A percentile compares a stretch with the other conserved stretches of the same genome.
phyloP scores from a whole-genome alignment of 2,888 invertebrate genomes.

The Drosophila borborema region DNA sequence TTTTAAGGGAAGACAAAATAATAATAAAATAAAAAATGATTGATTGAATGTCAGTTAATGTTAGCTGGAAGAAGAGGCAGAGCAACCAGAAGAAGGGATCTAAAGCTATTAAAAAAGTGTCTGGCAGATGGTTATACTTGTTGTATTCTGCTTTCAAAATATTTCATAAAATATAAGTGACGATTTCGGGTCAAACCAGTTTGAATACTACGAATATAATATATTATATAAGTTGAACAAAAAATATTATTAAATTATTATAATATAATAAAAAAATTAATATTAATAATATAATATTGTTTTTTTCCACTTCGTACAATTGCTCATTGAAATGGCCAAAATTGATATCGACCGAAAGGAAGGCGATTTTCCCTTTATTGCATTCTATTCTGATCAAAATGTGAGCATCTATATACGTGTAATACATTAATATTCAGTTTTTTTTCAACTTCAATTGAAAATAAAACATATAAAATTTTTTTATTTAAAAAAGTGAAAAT shows the following conservation, averaged over 20 bases:
- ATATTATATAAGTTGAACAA: not conserved
- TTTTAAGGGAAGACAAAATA: not conserved
- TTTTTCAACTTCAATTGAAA: too few species aligned
- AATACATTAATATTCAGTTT: too few species aligned
- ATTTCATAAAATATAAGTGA: constrained; percentile 7
- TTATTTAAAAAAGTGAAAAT: too few species aligned
- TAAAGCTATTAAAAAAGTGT: constrained; percentile 32
- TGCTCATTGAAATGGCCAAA: too few species aligned
- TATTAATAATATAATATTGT: too few species aligned
- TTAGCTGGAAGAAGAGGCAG: not conserved
- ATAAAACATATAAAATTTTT: too few species aligned
- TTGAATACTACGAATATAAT: not conserved
- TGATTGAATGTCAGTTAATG: constrained; percentile 40
- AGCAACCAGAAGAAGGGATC: constrained; percentile 8
- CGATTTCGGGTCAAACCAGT: constrained; percentile 46
- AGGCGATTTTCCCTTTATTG: too few species aligned
- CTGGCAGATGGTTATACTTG: constrained; percentile 12
- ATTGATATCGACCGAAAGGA: too few species aligned
- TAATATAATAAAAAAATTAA: not conserved
- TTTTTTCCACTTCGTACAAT: too few species aligned
- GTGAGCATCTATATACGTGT: too few species aligned
- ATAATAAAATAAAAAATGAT: constrained; percentile 36
- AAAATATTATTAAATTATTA: not conserved
- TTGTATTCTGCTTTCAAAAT: constrained; percentile 13
- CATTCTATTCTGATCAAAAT: too few species aligned